Evolutionary conservation across 2,797 vertebrate genomes (phyloP), one percentile per base, ranked within the genome.

Genomic region (Cirrhinus mrigala): DNA sequence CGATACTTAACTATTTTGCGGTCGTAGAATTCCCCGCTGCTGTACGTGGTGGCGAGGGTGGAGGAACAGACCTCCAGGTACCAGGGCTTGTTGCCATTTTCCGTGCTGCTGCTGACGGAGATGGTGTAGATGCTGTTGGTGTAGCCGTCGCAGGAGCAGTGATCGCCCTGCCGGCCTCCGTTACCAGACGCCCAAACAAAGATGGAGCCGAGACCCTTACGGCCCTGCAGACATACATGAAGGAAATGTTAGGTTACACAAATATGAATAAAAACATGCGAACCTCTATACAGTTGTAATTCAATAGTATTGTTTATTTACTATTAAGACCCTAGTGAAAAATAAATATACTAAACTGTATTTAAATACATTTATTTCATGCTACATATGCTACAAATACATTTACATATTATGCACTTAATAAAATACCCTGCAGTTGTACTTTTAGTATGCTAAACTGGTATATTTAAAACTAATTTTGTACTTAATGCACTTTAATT

Each of bases 151-250:
- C 97, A 97, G 74, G 97, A 97, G 86, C 97, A 98, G 94, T 97
- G 95, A 89, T 98, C 96, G 0, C 94, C 94, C 84, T 96, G 96
- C 1, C 93, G 92, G 4, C 97, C 97, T 0, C 97, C 97, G 0
- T 97, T 98, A 78, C 97, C 97, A 0, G 97, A 97, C 0, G 97
- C 97, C 97, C 97, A 98, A 64, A 97, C 89, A 83, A 97, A 98
- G 78, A 98, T 92, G 16, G 97, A 97, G 27, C 97, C 97, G 3
- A 97, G 94, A n/a, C 97, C 97, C 0, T 95, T 95, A 0, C 97
- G 96, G 1, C 97, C 97, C 97, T 98, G 92, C 27, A 87, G 27
- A 74, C 2, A 77, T 77, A 75, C 29, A 88, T 12, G 11, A 20
- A 79, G 1, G 52, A 83, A 20, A n/a, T 40, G 16, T 50, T 29